Evolutionary conservation across 2,888 invertebrate species (phyloP).

Genomic region (Cosmia trapezina): DNA sequence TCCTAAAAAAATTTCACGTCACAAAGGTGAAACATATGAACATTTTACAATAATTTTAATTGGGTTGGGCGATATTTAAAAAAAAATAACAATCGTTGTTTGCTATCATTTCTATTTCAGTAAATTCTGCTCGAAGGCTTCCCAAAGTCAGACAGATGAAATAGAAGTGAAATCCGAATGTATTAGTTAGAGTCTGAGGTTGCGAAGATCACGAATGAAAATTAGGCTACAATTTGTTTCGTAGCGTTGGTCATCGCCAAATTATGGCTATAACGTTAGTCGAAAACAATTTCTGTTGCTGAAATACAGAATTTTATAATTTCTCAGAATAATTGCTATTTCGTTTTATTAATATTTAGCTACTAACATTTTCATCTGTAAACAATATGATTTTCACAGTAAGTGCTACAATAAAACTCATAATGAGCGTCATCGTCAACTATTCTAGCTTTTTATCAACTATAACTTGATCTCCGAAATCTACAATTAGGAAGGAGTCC

Average conservation of each 20-base stretch:
- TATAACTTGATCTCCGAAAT: neutral
- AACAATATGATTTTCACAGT: neutral
- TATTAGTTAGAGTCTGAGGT: constrained; percentile 71
- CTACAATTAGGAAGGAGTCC: neutral
- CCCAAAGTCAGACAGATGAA: constrained; percentile 64
- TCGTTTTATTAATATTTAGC: neutral
- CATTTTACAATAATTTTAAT: too few relatives aligned
- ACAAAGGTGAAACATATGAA: neutral
- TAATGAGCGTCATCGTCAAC: neutral
- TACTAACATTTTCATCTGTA: neutral
- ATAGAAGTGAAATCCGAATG: constrained; percentile 72
- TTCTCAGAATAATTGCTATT: neutral
- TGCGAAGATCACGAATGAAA: constrained; percentile 62
- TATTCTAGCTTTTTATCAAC: neutral
- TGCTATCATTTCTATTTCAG: neutral
- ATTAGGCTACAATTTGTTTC: constrained; percentile 17
- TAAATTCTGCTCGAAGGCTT: constrained; percentile 29
- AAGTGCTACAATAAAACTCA: neutral
- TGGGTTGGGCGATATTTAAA: too few relatives aligned
- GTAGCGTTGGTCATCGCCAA: too few relatives aligned
- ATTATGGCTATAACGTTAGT: too few relatives aligned
- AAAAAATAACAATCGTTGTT: neutral
- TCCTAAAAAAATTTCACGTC: neutral
- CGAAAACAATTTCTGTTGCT: neutral
- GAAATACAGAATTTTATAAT: too few relatives aligned